Evolutionary conservation across 2,113 vertebrate genomes (phyloP).

Genomic region (Rhinolophus sinicus): DNA sequence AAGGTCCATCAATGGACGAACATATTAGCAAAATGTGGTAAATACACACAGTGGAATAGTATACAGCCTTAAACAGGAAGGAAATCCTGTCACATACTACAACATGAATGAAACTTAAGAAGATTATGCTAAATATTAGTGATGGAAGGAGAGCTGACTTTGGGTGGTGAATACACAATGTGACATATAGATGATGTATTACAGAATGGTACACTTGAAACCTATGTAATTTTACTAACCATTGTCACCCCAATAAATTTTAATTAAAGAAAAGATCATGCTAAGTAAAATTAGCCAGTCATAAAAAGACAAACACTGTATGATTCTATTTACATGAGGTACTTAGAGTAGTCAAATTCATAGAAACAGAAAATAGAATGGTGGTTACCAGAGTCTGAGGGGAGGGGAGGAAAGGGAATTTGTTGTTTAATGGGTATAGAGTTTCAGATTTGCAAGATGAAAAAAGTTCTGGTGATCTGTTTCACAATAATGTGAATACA

Average conservation of each 20-base stretch:
- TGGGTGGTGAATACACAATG: too few relatives aligned
- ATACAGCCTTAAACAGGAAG: neutral
- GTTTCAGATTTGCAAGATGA: slow-evolving; percentile 38
- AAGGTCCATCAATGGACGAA: neutral
- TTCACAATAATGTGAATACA: neutral
- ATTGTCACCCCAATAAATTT: too few relatives aligned
- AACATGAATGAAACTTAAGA: neutral
- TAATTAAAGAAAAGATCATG: neutral
- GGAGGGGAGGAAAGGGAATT: neutral
- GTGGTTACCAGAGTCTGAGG: neutral
- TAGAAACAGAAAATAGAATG: neutral
- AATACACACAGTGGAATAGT: neutral
- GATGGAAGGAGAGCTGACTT: too few relatives aligned
- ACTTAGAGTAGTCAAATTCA: neutral
- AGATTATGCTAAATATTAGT: neutral
- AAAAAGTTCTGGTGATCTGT: neutral
- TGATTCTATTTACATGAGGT: neutral
- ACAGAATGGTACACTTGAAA: too few relatives aligned
- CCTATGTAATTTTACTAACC: too few relatives aligned
- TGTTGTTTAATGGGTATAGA: neutral
- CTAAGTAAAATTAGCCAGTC: slow-evolving; percentile 26
- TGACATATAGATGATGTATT: too few relatives aligned
- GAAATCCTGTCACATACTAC: neutral
- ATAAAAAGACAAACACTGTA: neutral
- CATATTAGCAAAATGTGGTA: neutral